phyloP scores from a whole-genome alignment of 1,140 invertebrate genomes.

The Caerostris darwini region DNA sequence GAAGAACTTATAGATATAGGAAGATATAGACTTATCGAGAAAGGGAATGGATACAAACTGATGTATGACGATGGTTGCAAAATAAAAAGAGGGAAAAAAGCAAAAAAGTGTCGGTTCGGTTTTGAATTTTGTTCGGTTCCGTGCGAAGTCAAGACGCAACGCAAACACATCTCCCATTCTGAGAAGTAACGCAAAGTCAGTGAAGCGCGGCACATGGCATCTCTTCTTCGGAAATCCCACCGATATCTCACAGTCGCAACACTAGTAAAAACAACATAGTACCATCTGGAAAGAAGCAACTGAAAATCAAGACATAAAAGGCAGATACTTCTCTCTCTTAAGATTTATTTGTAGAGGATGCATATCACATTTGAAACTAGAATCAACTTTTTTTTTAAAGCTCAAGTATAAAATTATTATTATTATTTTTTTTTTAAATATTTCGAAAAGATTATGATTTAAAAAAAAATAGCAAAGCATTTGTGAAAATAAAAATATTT shows the following conservation, averaged over 20 bases:
- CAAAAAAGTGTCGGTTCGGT: background rate
- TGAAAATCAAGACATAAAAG: constrained; percentile 13
- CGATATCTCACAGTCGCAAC: constrained; percentile 20
- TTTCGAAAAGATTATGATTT: too few relatives aligned
- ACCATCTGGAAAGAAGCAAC: background rate
- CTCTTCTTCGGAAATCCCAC: background rate
- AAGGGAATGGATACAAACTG: too few relatives aligned
- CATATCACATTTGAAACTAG: too few relatives aligned
- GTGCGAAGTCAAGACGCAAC: background rate
- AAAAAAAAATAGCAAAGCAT: too few relatives aligned
- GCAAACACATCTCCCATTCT: background rate
- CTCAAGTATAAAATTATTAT: too few relatives aligned
- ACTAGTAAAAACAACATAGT: constrained; percentile 36
- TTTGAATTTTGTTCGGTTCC: background rate
- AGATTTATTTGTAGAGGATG: too few relatives aligned
- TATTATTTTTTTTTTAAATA: too few relatives aligned
- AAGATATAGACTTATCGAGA: too few relatives aligned
- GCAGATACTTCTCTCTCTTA: background rate
- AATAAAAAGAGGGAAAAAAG: background rate
- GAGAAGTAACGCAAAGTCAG: constrained; percentile 22
- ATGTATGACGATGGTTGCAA: too few relatives aligned
- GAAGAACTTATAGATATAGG: too few relatives aligned
- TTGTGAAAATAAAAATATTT: too few relatives aligned
- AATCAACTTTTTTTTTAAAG: too few relatives aligned
- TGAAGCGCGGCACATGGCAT: background rate